Conservation (phyloP, 2,113 vertebrate genomes). For the Connochaetes taurinus region DNA sequence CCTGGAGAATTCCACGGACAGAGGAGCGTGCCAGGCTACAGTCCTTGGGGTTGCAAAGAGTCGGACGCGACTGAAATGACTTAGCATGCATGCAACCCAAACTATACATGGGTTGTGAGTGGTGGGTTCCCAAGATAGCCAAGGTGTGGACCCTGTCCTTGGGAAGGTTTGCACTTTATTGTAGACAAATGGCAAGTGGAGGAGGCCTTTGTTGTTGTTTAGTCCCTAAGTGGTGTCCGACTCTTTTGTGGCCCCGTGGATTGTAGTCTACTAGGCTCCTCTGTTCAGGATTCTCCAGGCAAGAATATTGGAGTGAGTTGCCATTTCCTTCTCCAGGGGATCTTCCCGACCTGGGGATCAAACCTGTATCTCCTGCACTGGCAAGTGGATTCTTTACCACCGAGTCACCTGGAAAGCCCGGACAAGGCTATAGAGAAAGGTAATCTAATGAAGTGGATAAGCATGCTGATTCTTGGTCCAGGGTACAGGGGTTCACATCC, state of each 20-base stretch:
- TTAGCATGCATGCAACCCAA: background rate
- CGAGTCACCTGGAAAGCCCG: background rate
- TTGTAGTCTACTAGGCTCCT: background rate
- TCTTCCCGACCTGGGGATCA: background rate
- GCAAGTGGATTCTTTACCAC: background rate
- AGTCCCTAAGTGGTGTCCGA: background rate
- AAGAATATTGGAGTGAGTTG: background rate
- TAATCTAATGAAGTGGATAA: background rate
- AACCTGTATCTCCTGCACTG: background rate
- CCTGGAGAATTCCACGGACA: background rate
- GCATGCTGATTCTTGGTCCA: background rate
- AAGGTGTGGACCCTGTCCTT: background rate
- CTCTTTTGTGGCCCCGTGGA: background rate
- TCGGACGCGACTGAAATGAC: rapidly evolving
- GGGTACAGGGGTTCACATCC: background rate
- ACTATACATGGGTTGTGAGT: background rate
- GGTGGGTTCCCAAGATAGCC: background rate
- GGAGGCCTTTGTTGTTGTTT: background rate
- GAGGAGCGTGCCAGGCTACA: background rate
- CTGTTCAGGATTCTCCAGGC: background rate
- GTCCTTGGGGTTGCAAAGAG: background rate
- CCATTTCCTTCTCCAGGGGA: background rate
- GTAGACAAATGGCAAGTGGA: background rate
- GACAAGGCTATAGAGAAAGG: background rate
- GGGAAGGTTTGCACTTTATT: background rate